Evolutionary conservation across 2,888 invertebrate species (phyloP).

Genomic region (Gastrophysa polygoni): DNA sequence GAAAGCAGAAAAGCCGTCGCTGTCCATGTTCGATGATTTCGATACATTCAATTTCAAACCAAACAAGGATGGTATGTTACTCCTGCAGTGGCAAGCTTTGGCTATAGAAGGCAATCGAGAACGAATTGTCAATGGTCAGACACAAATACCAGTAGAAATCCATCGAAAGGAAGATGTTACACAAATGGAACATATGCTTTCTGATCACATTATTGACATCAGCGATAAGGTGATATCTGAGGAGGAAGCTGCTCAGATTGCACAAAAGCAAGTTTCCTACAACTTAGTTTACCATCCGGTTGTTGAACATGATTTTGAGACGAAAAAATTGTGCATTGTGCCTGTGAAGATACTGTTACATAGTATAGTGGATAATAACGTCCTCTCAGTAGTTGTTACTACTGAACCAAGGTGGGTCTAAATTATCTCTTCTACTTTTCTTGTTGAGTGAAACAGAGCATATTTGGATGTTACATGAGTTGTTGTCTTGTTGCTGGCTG

Average conservation of each 20-base stretch:
- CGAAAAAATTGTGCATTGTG: conserved; percentile 67
- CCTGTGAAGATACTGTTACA: conserved; percentile 72
- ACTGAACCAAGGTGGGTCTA: conserved; percentile 56
- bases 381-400: conserved; percentile 61
- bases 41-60: conserved; percentile 35
- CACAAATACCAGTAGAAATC: conserved; percentile 67
- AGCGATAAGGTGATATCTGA: conserved; percentile 34
- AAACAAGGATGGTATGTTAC: conserved; percentile 50
- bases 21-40: conserved; percentile 49
- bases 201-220: conserved; percentile 37
- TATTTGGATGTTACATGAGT: no score
- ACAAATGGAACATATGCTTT: conserved; percentile 37
- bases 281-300: conserved; percentile 65
- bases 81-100: conserved; percentile 55
- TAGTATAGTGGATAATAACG: conserved; percentile 65
- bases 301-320: conserved; percentile 68
- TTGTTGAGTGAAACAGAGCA: not conserved
- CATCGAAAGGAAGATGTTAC: conserved; percentile 57
- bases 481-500: no score
- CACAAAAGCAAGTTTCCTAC: conserved; percentile 61
- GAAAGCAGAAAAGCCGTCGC: conserved; percentile 47
- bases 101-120: conserved; percentile 61
- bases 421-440: not conserved
- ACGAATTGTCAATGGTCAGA: conserved; percentile 70
- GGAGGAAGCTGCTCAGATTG: conserved; percentile 33